Conservation (phyloP, 2,797 vertebrate genomes). For the Miichthys miiuy region DNA sequence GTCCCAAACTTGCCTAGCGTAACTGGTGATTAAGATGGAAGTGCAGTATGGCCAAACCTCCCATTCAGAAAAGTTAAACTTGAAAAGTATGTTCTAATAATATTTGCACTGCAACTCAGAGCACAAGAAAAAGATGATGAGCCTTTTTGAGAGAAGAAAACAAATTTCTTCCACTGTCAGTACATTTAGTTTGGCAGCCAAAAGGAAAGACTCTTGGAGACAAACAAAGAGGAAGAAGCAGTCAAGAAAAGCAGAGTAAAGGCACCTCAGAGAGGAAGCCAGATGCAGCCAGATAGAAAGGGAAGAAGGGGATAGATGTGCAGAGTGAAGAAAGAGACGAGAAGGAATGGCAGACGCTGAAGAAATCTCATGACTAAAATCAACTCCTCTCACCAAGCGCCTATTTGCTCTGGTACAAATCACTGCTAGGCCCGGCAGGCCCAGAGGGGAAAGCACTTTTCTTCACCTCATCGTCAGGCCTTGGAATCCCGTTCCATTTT, state of each 20-base stretch:
- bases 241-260: conserved; percentile 54
- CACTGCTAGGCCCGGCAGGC: conserved; percentile 64
- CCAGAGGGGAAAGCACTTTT: conserved; percentile 85
- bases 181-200: conserved; percentile 42
- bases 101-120: conserved; percentile 23
- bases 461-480: conserved; percentile 83
- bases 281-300: conserved; percentile 35
- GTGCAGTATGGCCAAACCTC: background rate
- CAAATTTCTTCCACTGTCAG: conserved; percentile 27
- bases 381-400: conserved; percentile 63
- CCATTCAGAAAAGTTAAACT: background rate
- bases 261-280: conserved; percentile 52
- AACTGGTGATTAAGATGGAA: background rate
- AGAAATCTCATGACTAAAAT: conserved; percentile 66
- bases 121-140: conserved; percentile 4
- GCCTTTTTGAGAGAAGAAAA: conserved; percentile 16
- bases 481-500: conserved; percentile 80
- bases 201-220: conserved; percentile 35
- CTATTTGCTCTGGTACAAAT: conserved; percentile 80
- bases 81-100: conserved; percentile 9
- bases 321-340: conserved; percentile 42
- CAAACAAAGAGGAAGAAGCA: conserved; percentile 50
- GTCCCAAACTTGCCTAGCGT: background rate
- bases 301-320: conserved; percentile 29
- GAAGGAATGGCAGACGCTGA: conserved; percentile 32